Percentiles rank a stretch among this genome's conserved stretches.
These are phyloP conservation scores for Polypterus bichir DNA, from an alignment of 2,113 vertebrate species.

Conservation along the genomic window DNA sequence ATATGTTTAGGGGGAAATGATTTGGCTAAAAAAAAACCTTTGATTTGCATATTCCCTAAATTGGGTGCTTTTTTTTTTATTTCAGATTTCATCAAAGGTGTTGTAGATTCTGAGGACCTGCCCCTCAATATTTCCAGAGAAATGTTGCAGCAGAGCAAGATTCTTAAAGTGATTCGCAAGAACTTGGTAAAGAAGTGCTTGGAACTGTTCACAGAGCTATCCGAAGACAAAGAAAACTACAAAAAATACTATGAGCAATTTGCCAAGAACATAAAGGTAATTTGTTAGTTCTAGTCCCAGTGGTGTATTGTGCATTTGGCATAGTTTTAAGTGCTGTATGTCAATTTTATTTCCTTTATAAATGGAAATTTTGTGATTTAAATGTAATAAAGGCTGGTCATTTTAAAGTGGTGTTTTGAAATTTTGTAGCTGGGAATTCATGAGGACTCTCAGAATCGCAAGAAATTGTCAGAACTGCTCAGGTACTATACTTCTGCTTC, in stretches of 20 bases:
- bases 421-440: slow-evolving; percentile 23
- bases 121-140: slow-evolving; percentile 26
- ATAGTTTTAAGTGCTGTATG: too few species aligned
- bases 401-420: neutral
- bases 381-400: too few species aligned
- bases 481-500: slow-evolving; percentile 23
- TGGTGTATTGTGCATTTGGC: too few species aligned
- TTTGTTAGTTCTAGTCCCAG: too few species aligned
- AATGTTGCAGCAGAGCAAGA: slow-evolving; percentile 27
- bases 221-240: slow-evolving; percentile 27
- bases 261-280: slow-evolving; percentile 25
- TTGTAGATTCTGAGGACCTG: slow-evolving; percentile 26
- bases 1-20: neutral
- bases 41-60: neutral
- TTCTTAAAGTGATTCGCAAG: slow-evolving; percentile 25
- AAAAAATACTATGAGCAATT: slow-evolving; percentile 26
- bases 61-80: neutral
- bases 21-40: too few species aligned
- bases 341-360: too few species aligned
- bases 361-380: too few species aligned
- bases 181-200: slow-evolving; percentile 24
- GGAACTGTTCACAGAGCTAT: slow-evolving; percentile 24
- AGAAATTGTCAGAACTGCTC: slow-evolving; percentile 24
- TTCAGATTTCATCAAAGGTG: slow-evolving; percentile 26
- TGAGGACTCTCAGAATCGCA: slow-evolving; percentile 28